A percentile compares a stretch with the other conserved stretches of the same genome.
phyloP scores from a whole-genome alignment of 2,797 vertebrate species.

The Anguilla pacifica region DNA sequence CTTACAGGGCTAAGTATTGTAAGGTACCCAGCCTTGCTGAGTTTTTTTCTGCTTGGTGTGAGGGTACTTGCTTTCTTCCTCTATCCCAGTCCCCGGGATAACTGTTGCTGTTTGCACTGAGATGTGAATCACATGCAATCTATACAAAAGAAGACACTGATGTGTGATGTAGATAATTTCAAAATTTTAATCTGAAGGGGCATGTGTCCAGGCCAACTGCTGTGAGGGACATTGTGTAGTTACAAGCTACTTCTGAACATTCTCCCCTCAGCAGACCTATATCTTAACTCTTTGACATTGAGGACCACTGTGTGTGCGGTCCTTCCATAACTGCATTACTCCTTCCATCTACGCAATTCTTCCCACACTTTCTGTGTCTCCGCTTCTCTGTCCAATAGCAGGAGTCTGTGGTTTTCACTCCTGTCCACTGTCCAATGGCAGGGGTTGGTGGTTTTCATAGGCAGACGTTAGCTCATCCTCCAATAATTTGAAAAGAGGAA shows the following conservation, averaged over 20 bases:
- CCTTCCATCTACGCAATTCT: neutral
- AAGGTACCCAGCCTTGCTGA: neutral
- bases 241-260: neutral
- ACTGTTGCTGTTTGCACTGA: neutral
- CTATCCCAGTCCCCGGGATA: neutral
- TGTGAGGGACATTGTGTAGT: neutral
- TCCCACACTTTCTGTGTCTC: neutral
- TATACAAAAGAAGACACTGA: neutral
- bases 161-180: neutral
- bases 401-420: neutral
- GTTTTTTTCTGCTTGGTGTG: neutral
- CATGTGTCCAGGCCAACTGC: neutral
- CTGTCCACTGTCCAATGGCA: too few relatives aligned
- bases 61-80: neutral
- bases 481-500: slow-evolving; percentile 27
- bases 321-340: neutral
- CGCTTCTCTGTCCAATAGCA: neutral
- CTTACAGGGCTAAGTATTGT: neutral
- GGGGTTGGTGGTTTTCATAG: neutral
- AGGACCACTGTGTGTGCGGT: neutral
- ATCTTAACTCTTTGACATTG: neutral
- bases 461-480: slow-evolving; percentile 40
- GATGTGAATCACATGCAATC: neutral
- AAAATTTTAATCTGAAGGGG: neutral
- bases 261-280: neutral